Percentiles rank a stretch among this genome's conserved stretches.
These are phyloP conservation scores for Tholera decimalis DNA, from an alignment of 2,888 invertebrate species.

Conservation along the genomic window DNA sequence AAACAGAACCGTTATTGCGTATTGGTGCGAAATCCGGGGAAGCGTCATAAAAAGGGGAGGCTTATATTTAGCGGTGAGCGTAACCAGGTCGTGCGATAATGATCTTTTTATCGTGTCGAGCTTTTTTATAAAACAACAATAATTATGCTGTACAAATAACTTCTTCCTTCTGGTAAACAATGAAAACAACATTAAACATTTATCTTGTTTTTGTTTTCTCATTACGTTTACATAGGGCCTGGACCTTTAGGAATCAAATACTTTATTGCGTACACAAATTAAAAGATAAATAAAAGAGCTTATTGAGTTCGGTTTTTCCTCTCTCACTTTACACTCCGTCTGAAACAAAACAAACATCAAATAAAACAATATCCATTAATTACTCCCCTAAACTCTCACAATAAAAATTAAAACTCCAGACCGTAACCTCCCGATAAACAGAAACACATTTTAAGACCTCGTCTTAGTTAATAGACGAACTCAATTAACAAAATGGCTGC, in stretches of 20 bases:
- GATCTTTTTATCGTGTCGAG: constrained; percentile 31
- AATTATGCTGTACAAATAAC: constrained; percentile 11
- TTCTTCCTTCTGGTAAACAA: too few species aligned
- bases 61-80: constrained; percentile 48
- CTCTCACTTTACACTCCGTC: not conserved
- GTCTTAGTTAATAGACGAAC: constrained; percentile 51
- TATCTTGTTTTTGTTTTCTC: not conserved
- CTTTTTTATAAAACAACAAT: constrained; percentile 22
- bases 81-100: constrained; percentile 51
- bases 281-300: not conserved
- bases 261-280: not conserved
- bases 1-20: constrained; percentile 39
- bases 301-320: not conserved
- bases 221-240: not conserved
- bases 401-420: constrained; percentile 43
- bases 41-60: constrained; percentile 45
- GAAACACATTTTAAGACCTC: constrained; percentile 47
- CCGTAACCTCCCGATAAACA: constrained; percentile 45
- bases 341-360: constrained; percentile 20
- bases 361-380: constrained; percentile 39
- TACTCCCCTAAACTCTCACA: constrained; percentile 16
- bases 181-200: not conserved
- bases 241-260: not conserved
- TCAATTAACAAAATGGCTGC: constrained; percentile 52
- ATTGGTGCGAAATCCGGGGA: constrained; percentile 44